These are phyloP conservation scores for Calliphora vomitoria DNA, from an alignment of 2,888 invertebrate genomes.

Conservation along the genomic window DNA sequence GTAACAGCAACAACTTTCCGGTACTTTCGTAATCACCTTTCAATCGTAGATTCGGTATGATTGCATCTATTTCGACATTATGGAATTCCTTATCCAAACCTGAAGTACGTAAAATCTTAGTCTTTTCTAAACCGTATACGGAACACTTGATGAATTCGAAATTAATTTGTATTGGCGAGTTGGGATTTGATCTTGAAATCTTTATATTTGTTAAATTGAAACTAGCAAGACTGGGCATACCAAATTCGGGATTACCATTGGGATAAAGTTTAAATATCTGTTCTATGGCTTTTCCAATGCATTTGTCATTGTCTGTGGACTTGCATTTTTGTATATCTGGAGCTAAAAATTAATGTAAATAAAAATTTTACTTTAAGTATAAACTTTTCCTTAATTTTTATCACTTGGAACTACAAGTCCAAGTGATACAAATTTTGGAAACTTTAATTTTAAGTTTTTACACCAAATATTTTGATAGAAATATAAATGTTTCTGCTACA, in stretches of 20 bases:
- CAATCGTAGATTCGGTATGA: conserved; percentile 75
- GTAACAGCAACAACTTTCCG: conserved; percentile 83
- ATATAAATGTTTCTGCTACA: too few relatives aligned
- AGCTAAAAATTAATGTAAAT: conserved; percentile 69
- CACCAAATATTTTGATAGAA: too few relatives aligned
- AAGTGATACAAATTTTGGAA: too few relatives aligned
- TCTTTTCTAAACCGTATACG: conserved; percentile 76
- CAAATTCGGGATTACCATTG: conserved; percentile 77
- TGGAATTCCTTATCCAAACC: conserved; percentile 78
- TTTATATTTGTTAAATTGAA: conserved; percentile 75
- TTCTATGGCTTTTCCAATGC: conserved; percentile 76
- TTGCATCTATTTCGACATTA: conserved; percentile 75
- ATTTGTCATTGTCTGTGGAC: conserved; percentile 76
- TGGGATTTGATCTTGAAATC: conserved; percentile 72
- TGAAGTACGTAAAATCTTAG: conserved; percentile 74
- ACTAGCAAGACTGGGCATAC: conserved; percentile 75
- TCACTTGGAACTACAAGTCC: too few relatives aligned
- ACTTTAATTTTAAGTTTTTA: too few relatives aligned
- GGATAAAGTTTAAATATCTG: conserved; percentile 76
- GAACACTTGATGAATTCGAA: conserved; percentile 76
- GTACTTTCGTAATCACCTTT: conserved; percentile 80
- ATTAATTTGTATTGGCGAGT: conserved; percentile 76
- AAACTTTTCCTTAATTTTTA: too few relatives aligned
- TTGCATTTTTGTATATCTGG: conserved; percentile 77
- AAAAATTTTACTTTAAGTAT: too few relatives aligned